Evolutionary conservation across 2,888 invertebrate genomes (phyloP).

Genomic region (Lacanobia wlatinum): DNA sequence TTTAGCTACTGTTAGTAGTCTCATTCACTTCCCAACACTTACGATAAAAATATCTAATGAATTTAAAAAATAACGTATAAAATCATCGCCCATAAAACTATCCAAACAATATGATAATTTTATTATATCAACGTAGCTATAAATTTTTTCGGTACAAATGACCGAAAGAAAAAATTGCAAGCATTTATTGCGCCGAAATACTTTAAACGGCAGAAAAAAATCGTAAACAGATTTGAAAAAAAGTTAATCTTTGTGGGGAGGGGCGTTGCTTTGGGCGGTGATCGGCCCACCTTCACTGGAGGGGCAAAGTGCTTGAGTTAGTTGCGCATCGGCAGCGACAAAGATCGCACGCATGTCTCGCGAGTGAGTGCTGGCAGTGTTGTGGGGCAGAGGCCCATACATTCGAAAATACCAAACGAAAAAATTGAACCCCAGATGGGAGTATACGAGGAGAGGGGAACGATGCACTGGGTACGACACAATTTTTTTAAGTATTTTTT

Average conservation of each 20-base stretch:
- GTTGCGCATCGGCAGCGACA: conserved; percentile 87
- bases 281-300: conserved; percentile 72
- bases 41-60: conserved; percentile 36
- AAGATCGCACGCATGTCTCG: conserved; percentile 82
- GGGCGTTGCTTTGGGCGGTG: conserved; percentile 76
- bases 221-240: conserved; percentile 76
- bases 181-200: conserved; percentile 70
- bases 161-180: conserved; percentile 63
- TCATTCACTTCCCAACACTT: conserved; percentile 19
- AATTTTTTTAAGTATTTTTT: conserved; percentile 22
- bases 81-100: conserved; percentile 57
- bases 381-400: conserved; percentile 89
- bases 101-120: conserved; percentile 64
- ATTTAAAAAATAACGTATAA: conserved; percentile 42
- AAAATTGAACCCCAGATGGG: conserved; percentile 95
- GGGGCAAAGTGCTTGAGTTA: conserved; percentile 72
- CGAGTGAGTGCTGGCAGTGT: conserved; percentile 86
- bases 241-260: conserved; percentile 72
- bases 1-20: conserved; percentile 10
- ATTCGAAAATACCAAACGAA: conserved; percentile 89
- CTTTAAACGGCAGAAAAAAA: conserved; percentile 73
- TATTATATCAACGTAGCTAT: conserved; percentile 49
- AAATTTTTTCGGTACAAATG: conserved; percentile 63
- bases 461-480: conserved; percentile 96
- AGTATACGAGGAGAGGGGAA: conserved; percentile 97